Base-by-base conservation (phyloP, 1,140 invertebrate genomes). In the Drosophila tristis region DNA sequence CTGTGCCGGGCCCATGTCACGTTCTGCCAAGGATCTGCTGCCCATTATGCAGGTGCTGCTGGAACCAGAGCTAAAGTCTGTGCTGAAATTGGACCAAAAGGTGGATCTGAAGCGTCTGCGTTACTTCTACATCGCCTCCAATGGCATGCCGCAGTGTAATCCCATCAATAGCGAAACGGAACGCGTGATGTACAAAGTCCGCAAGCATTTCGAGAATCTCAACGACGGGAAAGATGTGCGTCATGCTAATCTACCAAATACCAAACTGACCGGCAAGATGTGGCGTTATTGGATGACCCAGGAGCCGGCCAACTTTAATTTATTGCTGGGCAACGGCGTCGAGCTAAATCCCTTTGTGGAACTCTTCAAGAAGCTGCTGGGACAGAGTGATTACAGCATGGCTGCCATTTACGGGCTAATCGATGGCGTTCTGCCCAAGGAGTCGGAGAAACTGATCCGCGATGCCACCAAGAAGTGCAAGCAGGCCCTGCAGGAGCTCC, bases 271-370 rank as follows among this genome's bases (percentile, higher is more conserved):
- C 74, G 94, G 92, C 67, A 93, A 93, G 77, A 90, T 97, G 63
- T 97, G 96, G 96, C 93, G 94, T 50, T 95, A 96, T 90, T 95
- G 94, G 93, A 96, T 97, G 95, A 94, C 93, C 1, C 93, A 94
- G 80, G 96, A 97, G 91, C 92, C 93, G 1, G 90, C 93, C 2
- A 93, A 94, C 78, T 96, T 96, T 85, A 93, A 94, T 58, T 75
- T 79, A 5, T 90, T 95, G 60, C 91, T 97, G 50, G 94, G 93
- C 11, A 94, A 96, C 90, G 93, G 94, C 67, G 91, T 93, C 42
- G 93, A 94, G 42, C 89, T 93, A 16, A 93, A 92, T 71, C 93
- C 93, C 0, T 87, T 93, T 20, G 55, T 91, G 0, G 95, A 96
- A 84, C 78, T 95, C 2, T 86, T 93, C 2, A 95, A 95, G 79